These are phyloP conservation scores for Ophion ellenae DNA, from an alignment of 2,888 invertebrate species.

Conservation along the genomic window DNA sequence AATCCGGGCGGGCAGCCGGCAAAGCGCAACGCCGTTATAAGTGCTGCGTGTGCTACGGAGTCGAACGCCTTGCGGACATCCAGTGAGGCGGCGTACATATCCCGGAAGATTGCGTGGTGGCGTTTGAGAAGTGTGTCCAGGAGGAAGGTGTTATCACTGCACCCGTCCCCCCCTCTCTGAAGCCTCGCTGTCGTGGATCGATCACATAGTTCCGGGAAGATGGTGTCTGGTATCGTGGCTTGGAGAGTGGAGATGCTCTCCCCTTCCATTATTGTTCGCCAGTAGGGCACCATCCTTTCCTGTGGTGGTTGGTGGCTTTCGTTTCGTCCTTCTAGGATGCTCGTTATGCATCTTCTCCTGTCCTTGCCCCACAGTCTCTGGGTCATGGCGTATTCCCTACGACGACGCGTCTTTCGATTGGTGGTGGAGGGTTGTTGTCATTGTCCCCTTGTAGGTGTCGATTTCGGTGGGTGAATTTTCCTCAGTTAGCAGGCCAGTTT, in stretches of 20 bases:
- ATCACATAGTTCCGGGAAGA: conserved; percentile 42
- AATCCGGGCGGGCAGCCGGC: conserved; percentile 45
- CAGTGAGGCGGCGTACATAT: conserved; percentile 59
- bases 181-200: conserved; percentile 68
- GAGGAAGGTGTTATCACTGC: conserved; percentile 62
- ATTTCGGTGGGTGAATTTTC: not conserved
- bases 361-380: not conserved
- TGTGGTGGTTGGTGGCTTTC: not conserved
- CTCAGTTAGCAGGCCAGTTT: not conserved
- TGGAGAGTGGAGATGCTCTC: conserved; percentile 3
- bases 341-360: not conserved
- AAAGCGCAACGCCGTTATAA: not conserved
- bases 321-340: not conserved
- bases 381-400: not conserved
- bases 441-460: not conserved
- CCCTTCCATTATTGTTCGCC: not conserved
- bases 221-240: not conserved
- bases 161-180: conserved; percentile 61
- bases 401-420: not conserved
- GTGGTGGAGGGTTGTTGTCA: too few relatives aligned
- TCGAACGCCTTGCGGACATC: conserved; percentile 65
- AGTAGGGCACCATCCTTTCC: conserved; percentile 7
- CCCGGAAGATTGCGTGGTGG: conserved; percentile 47
- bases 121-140: conserved; percentile 58
- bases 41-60: conserved; percentile 55